phyloP scores from a whole-genome alignment of 2,888 invertebrate genomes.

The Calliopum simillimum region DNA sequence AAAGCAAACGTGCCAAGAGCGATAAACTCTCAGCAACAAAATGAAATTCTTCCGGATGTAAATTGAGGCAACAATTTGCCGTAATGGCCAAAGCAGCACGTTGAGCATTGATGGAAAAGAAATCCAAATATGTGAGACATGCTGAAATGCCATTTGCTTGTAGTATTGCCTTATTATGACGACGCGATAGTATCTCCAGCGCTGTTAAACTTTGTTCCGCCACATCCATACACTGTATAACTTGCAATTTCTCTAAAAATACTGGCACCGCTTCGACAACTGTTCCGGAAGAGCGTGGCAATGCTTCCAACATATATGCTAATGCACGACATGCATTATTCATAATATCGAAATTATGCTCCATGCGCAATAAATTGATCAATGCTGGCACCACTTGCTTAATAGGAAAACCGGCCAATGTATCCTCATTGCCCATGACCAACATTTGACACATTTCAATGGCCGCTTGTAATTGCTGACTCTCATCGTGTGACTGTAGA shows the following conservation, averaged over 20 bases:
- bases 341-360: constrained; percentile 99
- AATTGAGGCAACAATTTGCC: constrained; percentile 96
- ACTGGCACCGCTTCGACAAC: constrained; percentile 98
- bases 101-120: constrained; percentile 98
- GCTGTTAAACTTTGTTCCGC: constrained; percentile 98
- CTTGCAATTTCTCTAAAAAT: constrained; percentile 95
- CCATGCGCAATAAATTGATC: constrained; percentile 91
- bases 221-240: constrained; percentile 99
- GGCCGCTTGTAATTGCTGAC: constrained; percentile 94
- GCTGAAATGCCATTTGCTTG: constrained; percentile 96
- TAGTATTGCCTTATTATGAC: constrained; percentile 96
- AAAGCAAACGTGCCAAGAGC: constrained; percentile 81
- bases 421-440: constrained; percentile 99
- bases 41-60: constrained; percentile 94
- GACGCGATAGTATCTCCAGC: constrained; percentile 93
- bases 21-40: constrained; percentile 90
- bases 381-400: constrained; percentile 97
- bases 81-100: constrained; percentile 95
- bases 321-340: constrained; percentile 98
- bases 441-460: constrained; percentile 99
- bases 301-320: constrained; percentile 98
- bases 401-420: constrained; percentile 97
- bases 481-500: constrained; percentile 93
- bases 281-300: constrained; percentile 95
- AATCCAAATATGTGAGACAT: constrained; percentile 96